These are phyloP conservation scores for Calameuta filiformis DNA, from an alignment of 2,888 invertebrate species.

Conservation along the genomic window DNA sequence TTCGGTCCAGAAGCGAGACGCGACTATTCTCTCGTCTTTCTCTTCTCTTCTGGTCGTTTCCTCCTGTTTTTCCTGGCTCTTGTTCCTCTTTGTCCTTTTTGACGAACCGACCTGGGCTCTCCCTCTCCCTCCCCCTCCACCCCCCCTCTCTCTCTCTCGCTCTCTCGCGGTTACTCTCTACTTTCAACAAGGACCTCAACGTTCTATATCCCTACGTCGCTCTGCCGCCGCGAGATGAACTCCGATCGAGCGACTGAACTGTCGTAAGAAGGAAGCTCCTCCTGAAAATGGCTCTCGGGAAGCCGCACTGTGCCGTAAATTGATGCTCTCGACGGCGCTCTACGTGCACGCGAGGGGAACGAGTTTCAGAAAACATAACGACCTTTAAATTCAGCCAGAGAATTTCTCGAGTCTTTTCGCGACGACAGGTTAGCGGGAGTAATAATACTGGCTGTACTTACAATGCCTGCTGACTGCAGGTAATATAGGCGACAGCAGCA, in stretches of 20 bases:
- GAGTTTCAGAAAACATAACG: conserved; percentile 26
- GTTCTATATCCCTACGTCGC: neutral
- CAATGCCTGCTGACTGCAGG: neutral
- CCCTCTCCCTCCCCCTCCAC: neutral
- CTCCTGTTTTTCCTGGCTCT: neutral
- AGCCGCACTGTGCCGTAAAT: conserved; percentile 10
- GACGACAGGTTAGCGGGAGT: neutral
- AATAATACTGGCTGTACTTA: neutral
- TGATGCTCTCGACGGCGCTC: conserved; percentile 23
- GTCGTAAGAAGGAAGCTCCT: conserved; percentile 2
- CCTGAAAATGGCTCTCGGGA: conserved; percentile 8
- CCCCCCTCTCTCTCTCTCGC: neutral
- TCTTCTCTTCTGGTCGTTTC: neutral
- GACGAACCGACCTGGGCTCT: neutral
- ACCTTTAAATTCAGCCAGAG: conserved; percentile 35
- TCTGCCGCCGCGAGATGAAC: neutral
- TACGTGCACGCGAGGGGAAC: conserved; percentile 7
- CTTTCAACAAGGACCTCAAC: neutral
- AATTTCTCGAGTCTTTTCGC: conserved; percentile 24
- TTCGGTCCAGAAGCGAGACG: neutral
- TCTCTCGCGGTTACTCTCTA: neutral
- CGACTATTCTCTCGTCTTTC: neutral
- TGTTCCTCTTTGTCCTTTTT: neutral
- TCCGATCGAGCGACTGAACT: conserved; percentile 1
- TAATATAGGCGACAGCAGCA: neutral